Percentiles rank a stretch among this genome's conserved stretches.
These are phyloP conservation scores for Pseudonaja textilis DNA, from an alignment of 2,113 vertebrate species.

Conservation along the genomic window DNA sequence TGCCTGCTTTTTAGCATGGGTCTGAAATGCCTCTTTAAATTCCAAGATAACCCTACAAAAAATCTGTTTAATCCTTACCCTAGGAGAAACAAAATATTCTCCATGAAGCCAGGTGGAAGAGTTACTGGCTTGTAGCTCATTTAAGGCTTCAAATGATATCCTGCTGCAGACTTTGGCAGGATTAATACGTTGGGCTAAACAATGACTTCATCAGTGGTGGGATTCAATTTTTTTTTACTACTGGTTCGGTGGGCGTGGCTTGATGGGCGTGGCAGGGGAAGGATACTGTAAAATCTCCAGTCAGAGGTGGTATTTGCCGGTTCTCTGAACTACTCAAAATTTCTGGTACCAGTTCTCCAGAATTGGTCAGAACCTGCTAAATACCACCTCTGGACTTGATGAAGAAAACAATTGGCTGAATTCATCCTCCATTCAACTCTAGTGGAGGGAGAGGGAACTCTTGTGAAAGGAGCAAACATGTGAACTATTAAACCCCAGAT, in stretches of 20 bases:
- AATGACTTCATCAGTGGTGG: neutral
- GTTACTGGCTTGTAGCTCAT: neutral
- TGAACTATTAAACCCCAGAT: neutral
- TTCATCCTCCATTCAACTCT: neutral
- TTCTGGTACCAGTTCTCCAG: too few relatives aligned
- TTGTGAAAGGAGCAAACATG: neutral
- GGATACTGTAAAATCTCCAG: too few relatives aligned
- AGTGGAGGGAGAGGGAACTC: neutral
- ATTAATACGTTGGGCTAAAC: neutral
- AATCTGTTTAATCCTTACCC: neutral
- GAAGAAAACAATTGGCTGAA: neutral
- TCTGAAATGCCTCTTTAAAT: neutral
- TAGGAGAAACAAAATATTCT: neutral
- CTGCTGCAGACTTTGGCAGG: neutral
- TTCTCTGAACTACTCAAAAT: too few relatives aligned
- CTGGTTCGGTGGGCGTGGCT: too few relatives aligned
- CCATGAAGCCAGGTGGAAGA: neutral
- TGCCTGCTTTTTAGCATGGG: neutral
- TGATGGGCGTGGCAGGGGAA: too few relatives aligned
- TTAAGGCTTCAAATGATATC: neutral
- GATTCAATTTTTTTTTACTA: too few relatives aligned
- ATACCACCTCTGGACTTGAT: neutral
- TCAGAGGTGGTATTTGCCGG: too few relatives aligned
- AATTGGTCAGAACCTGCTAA: too few relatives aligned
- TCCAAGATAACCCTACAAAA: neutral